Evolutionary conservation across 2,888 invertebrate species (phyloP).

Genomic region (Eupelmus urozonus): DNA sequence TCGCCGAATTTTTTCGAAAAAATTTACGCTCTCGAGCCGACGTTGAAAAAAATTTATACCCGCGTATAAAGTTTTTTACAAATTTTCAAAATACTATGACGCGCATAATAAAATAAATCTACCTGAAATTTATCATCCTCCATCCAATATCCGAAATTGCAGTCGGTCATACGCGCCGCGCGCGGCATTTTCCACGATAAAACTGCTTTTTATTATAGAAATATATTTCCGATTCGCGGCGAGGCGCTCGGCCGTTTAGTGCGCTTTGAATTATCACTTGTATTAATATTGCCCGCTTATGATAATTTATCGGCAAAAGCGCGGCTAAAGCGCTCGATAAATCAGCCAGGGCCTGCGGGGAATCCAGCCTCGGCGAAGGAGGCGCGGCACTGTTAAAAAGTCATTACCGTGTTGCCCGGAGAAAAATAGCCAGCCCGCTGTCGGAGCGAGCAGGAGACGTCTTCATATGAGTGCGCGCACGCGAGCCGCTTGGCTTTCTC

Average conservation of each 20-base stretch:
- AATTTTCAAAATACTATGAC: conserved; percentile 21
- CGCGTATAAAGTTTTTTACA: neutral
- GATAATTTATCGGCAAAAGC: conserved; percentile 48
- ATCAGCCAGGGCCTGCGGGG: conserved; percentile 31
- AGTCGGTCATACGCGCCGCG: neutral
- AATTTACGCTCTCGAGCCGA: too few relatives aligned
- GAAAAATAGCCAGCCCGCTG: conserved; percentile 49
- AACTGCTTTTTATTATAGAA: conserved; percentile 21
- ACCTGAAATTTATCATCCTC: conserved; percentile 35
- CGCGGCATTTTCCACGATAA: conserved; percentile 18
- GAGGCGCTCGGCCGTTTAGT: neutral
- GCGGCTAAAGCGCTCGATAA: conserved; percentile 37
- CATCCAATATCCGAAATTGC: neutral
- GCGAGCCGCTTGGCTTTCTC: neutral
- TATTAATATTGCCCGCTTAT: conserved; percentile 42
- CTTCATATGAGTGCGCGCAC: conserved; percentile 38
- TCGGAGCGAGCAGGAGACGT: too few relatives aligned
- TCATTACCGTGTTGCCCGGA: conserved; percentile 52
- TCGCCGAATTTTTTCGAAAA: too few relatives aligned
- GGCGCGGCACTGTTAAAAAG: conserved; percentile 55
- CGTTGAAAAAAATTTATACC: neutral
- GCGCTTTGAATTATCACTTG: conserved; percentile 38
- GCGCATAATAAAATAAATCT: conserved; percentile 26
- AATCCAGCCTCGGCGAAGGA: conserved; percentile 17
- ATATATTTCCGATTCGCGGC: conserved; percentile 22